Evolutionary conservation across 2,888 invertebrate genomes (phyloP).

Genomic region (Diadromus collaris): DNA sequence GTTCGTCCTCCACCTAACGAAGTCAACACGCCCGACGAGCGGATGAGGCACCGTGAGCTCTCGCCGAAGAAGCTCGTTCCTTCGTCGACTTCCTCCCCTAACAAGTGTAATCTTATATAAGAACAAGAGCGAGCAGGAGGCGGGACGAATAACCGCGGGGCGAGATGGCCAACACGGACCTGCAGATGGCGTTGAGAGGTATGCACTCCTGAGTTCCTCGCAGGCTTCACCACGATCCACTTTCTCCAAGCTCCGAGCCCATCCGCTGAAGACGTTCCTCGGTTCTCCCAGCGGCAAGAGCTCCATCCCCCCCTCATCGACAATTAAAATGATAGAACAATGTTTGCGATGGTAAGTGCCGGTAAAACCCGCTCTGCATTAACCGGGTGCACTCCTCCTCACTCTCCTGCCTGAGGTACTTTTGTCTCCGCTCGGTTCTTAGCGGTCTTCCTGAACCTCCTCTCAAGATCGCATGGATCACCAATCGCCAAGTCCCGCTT

Average conservation of each 20-base stretch:
- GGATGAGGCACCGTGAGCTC: conserved; percentile 31
- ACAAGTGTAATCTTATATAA: conserved; percentile 59
- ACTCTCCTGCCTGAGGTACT: background rate
- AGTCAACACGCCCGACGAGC: conserved; percentile 48
- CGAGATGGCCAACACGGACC: conserved; percentile 33
- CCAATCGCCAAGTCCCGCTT: background rate
- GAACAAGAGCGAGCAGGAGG: conserved; percentile 4
- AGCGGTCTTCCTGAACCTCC: background rate
- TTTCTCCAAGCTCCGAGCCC: background rate
- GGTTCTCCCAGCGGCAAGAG: background rate
- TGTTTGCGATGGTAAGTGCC: conserved; percentile 78
- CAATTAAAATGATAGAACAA: conserved; percentile 79
- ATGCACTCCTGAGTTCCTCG: background rate
- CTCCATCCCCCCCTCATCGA: conserved; percentile 59
- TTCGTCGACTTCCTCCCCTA: conserved; percentile 40
- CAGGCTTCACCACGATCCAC: background rate
- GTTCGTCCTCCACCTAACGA: conserved; percentile 52
- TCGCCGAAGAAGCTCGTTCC: conserved; percentile 17
- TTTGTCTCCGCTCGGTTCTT: conserved; percentile 19
- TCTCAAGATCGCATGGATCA: background rate
- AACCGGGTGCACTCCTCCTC: conserved; percentile 45
- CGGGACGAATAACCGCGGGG: conserved; percentile 2
- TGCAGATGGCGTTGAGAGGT: background rate
- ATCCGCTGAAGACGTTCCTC: background rate
- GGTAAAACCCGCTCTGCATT: conserved; percentile 71